Conservation (phyloP, 2,797 vertebrate genomes). For the Gambusia yucatana region DNA sequence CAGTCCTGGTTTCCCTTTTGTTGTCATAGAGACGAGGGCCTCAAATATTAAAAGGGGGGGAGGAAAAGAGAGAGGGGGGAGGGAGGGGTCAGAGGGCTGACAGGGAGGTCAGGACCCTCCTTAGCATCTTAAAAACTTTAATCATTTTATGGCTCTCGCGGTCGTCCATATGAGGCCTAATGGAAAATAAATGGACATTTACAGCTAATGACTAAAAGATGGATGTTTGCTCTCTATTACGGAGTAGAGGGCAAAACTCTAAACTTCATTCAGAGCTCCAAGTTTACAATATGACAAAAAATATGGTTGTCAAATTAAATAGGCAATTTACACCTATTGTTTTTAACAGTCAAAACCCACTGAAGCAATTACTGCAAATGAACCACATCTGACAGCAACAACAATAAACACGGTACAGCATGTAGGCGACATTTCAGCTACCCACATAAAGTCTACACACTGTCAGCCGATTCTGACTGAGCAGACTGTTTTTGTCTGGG, state of each 20-base stretch:
- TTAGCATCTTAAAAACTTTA: conserved; percentile 57
- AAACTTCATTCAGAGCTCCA: not conserved
- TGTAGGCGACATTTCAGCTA: not conserved
- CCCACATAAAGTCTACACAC: conserved; percentile 7
- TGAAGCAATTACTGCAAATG: not conserved
- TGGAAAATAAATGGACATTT: conserved; percentile 33
- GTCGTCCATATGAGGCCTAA: conserved; percentile 10
- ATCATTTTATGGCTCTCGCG: conserved; percentile 27
- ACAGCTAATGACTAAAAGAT: conserved; percentile 1
- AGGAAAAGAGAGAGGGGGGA: not conserved
- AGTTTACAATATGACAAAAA: not conserved
- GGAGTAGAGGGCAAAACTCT: not conserved
- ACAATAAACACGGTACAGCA: not conserved
- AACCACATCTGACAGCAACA: not conserved
- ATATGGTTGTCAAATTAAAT: not conserved
- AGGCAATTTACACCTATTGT: not conserved
- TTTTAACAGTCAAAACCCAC: not conserved
- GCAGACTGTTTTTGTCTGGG: conserved; percentile 56
- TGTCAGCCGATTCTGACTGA: conserved; percentile 53
- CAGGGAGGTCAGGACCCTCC: conserved; percentile 57
- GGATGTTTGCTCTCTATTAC: not conserved
- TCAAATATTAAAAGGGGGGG: conserved; percentile 30
- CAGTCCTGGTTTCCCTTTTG: conserved; percentile 50
- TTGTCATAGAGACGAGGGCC: conserved; percentile 60
- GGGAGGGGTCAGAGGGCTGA: conserved; percentile 45